Evolutionary conservation across 1,140 invertebrate genomes (phyloP).

Genomic region (Alviniconcha marisindica): DNA sequence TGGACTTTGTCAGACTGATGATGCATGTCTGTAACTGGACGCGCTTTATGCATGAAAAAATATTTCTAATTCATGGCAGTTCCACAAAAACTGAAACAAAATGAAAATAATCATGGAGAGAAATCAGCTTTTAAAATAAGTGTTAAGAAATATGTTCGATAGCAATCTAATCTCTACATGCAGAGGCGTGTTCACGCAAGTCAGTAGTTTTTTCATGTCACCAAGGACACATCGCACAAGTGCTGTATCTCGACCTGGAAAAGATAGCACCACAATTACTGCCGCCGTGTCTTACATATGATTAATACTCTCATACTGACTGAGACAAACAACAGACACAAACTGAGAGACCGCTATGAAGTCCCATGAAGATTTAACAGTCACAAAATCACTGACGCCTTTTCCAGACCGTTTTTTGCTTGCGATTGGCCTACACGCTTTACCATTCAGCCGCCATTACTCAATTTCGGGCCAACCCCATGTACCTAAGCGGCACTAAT

Average conservation of each 20-base stretch:
- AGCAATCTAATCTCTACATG: too few species aligned
- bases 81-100: too few species aligned
- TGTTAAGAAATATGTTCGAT: too few species aligned
- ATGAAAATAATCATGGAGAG: too few species aligned
- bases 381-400: constrained; percentile 3
- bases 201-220: constrained; percentile 13
- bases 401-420: constrained; percentile 19
- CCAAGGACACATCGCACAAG: background rate
- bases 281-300: background rate
- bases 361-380: background rate
- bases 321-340: background rate
- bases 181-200: background rate
- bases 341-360: background rate
- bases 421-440: background rate
- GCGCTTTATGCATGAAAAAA: too few species aligned
- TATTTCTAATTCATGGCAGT: too few species aligned
- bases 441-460: background rate
- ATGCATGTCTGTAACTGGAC: too few species aligned
- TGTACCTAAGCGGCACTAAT: constrained; percentile 21
- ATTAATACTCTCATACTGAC: background rate
- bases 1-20: too few species aligned
- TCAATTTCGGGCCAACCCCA: background rate
- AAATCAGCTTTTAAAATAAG: too few species aligned
- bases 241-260: background rate
- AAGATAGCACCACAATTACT: background rate